Percentiles rank a stretch among this genome's conserved stretches.
Evolutionary conservation across 2,113 vertebrate species (phyloP).

Genomic region (Trichomycterus rosablanca): DNA sequence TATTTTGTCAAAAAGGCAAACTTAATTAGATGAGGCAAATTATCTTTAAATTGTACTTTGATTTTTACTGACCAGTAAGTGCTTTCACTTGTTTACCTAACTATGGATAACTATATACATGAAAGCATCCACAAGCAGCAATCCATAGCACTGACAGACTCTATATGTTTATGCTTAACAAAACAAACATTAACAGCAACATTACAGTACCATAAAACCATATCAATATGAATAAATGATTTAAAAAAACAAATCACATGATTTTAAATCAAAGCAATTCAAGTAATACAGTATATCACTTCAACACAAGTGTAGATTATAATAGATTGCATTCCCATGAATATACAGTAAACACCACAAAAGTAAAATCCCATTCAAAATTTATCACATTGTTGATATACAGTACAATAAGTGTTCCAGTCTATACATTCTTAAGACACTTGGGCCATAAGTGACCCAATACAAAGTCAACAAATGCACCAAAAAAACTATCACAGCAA

Average conservation of each 20-base stretch:
- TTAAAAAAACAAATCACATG: neutral
- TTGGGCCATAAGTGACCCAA: no score
- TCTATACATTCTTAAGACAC: no score
- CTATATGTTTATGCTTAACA: no score
- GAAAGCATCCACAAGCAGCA: neutral
- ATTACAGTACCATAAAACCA: slow-evolving; percentile 14
- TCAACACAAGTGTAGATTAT: neutral
- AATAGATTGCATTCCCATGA: neutral
- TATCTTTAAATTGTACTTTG: no score
- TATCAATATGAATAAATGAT: slow-evolving; percentile 15
- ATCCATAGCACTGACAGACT: slow-evolving; percentile 5
- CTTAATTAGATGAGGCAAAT: neutral
- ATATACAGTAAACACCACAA: neutral
- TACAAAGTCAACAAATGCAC: no score
- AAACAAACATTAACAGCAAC: neutral
- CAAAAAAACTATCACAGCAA: no score
- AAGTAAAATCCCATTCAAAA: neutral
- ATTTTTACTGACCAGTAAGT: no score
- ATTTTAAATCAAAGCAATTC: neutral
- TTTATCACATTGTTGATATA: no score
- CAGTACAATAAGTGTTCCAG: no score
- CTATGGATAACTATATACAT: neutral
- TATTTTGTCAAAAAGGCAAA: neutral
- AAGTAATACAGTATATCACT: neutral
- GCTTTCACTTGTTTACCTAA: no score